A percentile compares a stretch with the other conserved stretches of the same genome.
These are phyloP conservation scores for Lepeophtheirus nordmannii DNA, from an alignment of 2,888 invertebrate genomes.

Conservation along the genomic window DNA sequence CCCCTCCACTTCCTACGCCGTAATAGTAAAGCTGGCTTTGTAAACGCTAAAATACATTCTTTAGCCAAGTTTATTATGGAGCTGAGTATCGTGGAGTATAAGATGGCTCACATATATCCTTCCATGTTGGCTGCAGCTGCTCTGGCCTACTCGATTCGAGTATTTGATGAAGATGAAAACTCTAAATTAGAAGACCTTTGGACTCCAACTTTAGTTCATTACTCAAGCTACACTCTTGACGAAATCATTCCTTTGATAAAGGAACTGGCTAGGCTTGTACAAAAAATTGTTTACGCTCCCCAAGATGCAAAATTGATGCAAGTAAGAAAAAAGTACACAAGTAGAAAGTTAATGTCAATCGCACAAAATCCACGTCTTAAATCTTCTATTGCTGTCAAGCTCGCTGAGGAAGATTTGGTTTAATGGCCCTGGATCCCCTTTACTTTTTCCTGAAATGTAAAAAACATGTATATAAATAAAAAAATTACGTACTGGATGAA, in stretches of 20 bases:
- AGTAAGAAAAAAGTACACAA: constrained; percentile 33
- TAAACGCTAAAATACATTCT: constrained; percentile 47
- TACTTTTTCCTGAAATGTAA: too few species aligned
- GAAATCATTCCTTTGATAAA: constrained; percentile 52
- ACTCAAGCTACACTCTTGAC: constrained; percentile 54
- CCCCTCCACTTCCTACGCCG: constrained; percentile 71
- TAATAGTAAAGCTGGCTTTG: constrained; percentile 29
- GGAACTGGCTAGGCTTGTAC: constrained; percentile 51
- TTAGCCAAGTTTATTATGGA: constrained; percentile 84
- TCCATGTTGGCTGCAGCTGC: constrained; percentile 70
- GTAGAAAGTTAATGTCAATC: constrained; percentile 36
- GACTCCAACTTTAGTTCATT: constrained; percentile 56
- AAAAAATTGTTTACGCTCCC: neutral
- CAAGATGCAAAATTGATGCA: constrained; percentile 7
- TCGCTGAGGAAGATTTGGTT: constrained; percentile 27
- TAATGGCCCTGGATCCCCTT: too few species aligned
- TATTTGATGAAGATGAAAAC: constrained; percentile 34
- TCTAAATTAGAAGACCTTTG: constrained; percentile 41
- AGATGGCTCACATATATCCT: constrained; percentile 55
- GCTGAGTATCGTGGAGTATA: constrained; percentile 60
- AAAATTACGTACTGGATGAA: too few species aligned
- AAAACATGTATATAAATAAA: too few species aligned
- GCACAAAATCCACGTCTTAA: constrained; percentile 34
- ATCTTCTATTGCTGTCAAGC: constrained; percentile 27
- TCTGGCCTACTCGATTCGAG: constrained; percentile 51